These are phyloP conservation scores for Andricus grossulariae DNA, from an alignment of 1,140 invertebrate species.

Conservation along the genomic window DNA sequence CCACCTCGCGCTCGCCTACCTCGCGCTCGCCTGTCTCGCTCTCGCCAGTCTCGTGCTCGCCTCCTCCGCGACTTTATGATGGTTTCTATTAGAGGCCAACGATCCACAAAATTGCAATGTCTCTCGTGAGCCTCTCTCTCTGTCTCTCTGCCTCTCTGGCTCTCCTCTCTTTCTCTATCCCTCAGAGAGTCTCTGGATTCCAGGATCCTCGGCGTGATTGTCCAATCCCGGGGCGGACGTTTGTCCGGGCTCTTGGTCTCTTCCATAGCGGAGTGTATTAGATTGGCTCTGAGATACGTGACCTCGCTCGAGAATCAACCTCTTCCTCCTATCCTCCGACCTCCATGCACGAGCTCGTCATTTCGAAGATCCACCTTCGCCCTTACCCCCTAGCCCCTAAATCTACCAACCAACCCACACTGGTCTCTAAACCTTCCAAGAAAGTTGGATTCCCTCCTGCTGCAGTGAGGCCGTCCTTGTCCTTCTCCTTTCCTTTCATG, in stretches of 20 bases:
- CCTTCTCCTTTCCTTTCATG: background rate
- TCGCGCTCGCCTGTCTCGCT: no score
- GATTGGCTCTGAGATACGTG: slow-evolving; percentile 73
- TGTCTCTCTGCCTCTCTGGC: slow-evolving; percentile 21
- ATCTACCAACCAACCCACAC: background rate
- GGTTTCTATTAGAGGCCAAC: slow-evolving; percentile 45
- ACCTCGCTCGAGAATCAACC: slow-evolving; percentile 71
- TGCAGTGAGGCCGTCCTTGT: background rate
- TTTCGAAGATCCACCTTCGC: slow-evolving; percentile 21
- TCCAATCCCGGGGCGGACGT: slow-evolving; percentile 40
- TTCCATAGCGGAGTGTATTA: slow-evolving; percentile 65
- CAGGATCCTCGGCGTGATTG: slow-evolving; percentile 40
- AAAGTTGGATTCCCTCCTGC: slow-evolving; percentile 17
- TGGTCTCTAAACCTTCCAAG: slow-evolving; percentile 4
- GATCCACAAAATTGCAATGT: slow-evolving; percentile 44
- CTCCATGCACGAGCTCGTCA: slow-evolving; percentile 2
- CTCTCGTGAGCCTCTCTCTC: slow-evolving; percentile 28
- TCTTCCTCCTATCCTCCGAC: slow-evolving; percentile 46
- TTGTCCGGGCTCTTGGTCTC: slow-evolving; percentile 36
- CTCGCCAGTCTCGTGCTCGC: slow-evolving; percentile 32
- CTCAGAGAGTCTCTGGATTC: slow-evolving; percentile 40
- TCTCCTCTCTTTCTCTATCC: slow-evolving; percentile 6
- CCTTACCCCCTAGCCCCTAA: slow-evolving; percentile 26
- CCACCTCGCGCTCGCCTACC: background rate
- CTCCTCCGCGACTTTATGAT: slow-evolving; percentile 48